Conservation (phyloP, 2,797 vertebrate species). For the Characodon lateralis region DNA sequence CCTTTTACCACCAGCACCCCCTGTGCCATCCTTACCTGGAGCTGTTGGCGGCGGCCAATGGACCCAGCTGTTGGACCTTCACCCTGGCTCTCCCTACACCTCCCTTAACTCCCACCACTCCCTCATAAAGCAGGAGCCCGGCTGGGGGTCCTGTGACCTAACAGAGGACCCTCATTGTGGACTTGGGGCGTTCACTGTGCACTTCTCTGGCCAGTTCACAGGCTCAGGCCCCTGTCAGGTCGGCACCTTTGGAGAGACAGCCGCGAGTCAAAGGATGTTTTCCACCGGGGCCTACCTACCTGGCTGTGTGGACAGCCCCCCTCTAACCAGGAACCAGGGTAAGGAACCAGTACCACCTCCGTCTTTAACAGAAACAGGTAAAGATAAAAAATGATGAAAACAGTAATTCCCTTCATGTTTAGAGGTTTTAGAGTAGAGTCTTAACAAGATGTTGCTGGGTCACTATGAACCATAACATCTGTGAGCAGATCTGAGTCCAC, state of each 20-base stretch:
- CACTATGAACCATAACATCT: constrained; percentile 36
- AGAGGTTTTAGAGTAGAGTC: constrained; percentile 49
- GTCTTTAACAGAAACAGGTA: not conserved
- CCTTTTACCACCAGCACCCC: constrained; percentile 81
- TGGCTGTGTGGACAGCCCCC: constrained; percentile 89
- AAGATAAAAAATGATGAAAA: not conserved
- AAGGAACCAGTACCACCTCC: constrained; percentile 51
- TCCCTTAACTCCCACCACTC: constrained; percentile 89
- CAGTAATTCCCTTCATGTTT: constrained; percentile 1
- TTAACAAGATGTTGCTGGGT: constrained; percentile 57
- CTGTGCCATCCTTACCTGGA: constrained; percentile 84
- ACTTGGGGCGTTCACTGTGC: constrained; percentile 94
- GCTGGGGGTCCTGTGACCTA: constrained; percentile 88
- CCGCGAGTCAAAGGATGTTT: constrained; percentile 88
- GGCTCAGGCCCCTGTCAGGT: constrained; percentile 92
- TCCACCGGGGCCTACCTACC: constrained; percentile 89
- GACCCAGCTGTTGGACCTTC: constrained; percentile 89
- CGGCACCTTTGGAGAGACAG: constrained; percentile 87
- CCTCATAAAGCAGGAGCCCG: constrained; percentile 97
- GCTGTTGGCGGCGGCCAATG: constrained; percentile 88
- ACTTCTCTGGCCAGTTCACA: constrained; percentile 95
- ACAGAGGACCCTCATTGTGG: constrained; percentile 92
- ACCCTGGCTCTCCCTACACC: constrained; percentile 87
- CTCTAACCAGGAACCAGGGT: constrained; percentile 90
- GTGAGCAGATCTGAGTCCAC: not conserved